A percentile compares a stretch with the other conserved stretches of the same genome.
Evolutionary conservation across 1,140 invertebrate genomes (phyloP).

Genomic region (Drosophila eugracilis): DNA sequence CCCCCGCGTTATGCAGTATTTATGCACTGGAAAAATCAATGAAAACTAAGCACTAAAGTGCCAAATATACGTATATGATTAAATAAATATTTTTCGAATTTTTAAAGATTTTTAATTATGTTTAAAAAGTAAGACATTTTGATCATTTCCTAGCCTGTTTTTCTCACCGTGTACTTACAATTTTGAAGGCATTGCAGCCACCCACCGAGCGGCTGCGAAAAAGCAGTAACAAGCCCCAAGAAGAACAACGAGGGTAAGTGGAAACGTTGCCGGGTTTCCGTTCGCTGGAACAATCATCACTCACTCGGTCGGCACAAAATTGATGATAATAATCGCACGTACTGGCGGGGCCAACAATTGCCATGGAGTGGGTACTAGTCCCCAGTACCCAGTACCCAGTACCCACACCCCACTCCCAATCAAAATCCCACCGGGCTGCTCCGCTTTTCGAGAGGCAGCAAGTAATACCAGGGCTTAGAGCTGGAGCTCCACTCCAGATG

Average conservation of each 20-base stretch:
- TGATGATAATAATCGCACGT: conserved; percentile 83
- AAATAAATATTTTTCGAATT: too few relatives aligned
- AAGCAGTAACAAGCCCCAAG: conserved; percentile 35
- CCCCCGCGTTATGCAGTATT: neutral
- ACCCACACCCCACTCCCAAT: neutral
- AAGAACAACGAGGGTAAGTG: conserved; percentile 28
- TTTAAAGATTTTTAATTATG: neutral
- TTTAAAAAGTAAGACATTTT: neutral
- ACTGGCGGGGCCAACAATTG: conserved; percentile 49
- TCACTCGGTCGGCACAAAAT: conserved; percentile 75
- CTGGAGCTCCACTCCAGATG: conserved; percentile 9
- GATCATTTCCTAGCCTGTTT: too few relatives aligned
- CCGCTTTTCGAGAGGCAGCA: conserved; percentile 12
- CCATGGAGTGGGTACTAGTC: conserved; percentile 10
- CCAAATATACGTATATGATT: too few relatives aligned
- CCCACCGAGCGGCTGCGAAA: conserved; percentile 34
- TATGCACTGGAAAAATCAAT: conserved; percentile 7
- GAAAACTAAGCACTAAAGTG: too few relatives aligned
- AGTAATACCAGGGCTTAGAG: conserved; percentile 50
- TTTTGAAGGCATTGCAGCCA: conserved; percentile 37
- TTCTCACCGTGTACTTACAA: conserved; percentile 16
- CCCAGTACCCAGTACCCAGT: neutral
- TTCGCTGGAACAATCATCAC: conserved; percentile 70
- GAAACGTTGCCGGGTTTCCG: conserved; percentile 50
- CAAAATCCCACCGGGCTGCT: neutral